Evolutionary conservation across 2,888 invertebrate genomes (phyloP), one percentile per base, ranked within the genome.

Genomic region (Crioceris asparagi): DNA sequence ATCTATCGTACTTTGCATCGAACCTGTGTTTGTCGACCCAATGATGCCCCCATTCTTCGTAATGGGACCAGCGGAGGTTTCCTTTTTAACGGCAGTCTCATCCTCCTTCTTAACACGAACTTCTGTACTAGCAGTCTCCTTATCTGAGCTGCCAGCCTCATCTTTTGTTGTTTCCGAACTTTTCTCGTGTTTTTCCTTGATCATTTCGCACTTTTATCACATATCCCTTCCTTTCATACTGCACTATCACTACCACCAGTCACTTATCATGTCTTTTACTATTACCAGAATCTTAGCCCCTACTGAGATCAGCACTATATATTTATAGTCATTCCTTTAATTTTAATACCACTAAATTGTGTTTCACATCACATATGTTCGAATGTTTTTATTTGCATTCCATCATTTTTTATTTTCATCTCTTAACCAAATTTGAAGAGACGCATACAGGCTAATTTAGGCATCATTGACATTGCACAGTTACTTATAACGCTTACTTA

Each of bases 371-470:
- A 64, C 64, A 64, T 64, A 64, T 64, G 63, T 61, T 63, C 61
- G 57, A 62, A 62, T 63, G 63, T 64, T 64, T 64, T 64, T 64
- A 64, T 64, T 64, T 64, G 63, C 63, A 63, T 64, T 63, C 62
- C 62, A 60, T 60, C 58, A 60, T 60, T 63, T 63, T 64, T 64
- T 64, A 62, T 62, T 64, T 64, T 62, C 62, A 62, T 63, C 60
- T 62, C 59, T 61, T 61, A 62, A 62, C 62, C 62, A 62, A 62
- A 61, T 61, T 57, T 61, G 54, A 61, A 58, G 55, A 59, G 59
- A 59, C 59, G 59, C 57, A 57, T 51, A 56, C 54, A 52, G 50
- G 47, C 50, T 50, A 52, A 52, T 57, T 44, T 49, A 45, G 55
- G 46, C 51, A 52, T 53, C 46, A 50, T 50, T 46, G 50, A 48